These are phyloP conservation scores for Frankliniella intonsa DNA, from an alignment of 2,888 invertebrate genomes.

Conservation along the genomic window DNA sequence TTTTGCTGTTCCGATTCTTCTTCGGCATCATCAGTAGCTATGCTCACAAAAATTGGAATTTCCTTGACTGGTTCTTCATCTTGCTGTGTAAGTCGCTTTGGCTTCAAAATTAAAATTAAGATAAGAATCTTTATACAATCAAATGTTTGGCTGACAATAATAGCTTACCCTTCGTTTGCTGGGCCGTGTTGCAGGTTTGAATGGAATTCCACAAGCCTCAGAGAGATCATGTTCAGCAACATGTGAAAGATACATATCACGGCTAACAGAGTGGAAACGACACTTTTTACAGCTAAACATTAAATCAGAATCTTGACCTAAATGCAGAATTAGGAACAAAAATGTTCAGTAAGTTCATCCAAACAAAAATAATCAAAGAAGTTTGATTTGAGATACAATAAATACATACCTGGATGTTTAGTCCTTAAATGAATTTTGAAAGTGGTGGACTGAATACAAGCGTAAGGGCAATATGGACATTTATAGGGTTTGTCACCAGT, in stretches of 20 bases:
- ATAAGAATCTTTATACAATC: too few species aligned
- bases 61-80: not conserved
- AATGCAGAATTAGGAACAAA: not conserved
- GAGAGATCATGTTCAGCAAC: slow-evolving; percentile 31
- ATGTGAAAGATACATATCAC: slow-evolving; percentile 38
- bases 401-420: slow-evolving; percentile 61
- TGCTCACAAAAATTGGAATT: not conserved
- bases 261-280: slow-evolving; percentile 38
- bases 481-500: slow-evolving; percentile 69
- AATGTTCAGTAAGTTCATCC: too few species aligned
- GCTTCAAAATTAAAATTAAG: too few species aligned
- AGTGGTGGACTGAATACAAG: slow-evolving; percentile 72
- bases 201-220: not conserved
- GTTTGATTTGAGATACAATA: not conserved
- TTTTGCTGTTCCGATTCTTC: not conserved
- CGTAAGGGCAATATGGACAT: slow-evolving; percentile 73
- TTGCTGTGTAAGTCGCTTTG: too few species aligned
- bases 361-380: not conserved
- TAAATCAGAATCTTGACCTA: slow-evolving; percentile 48
- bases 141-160: not conserved
- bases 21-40: not conserved
- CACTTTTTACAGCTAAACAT: slow-evolving; percentile 39
- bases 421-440: slow-evolving; percentile 73
- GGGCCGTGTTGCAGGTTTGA: not conserved
- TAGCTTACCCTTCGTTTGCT: not conserved